A percentile compares a stretch with the other conserved stretches of the same genome.
Evolutionary conservation across 1,140 invertebrate genomes (phyloP).

Genomic region (Drosophila sp.): DNA sequence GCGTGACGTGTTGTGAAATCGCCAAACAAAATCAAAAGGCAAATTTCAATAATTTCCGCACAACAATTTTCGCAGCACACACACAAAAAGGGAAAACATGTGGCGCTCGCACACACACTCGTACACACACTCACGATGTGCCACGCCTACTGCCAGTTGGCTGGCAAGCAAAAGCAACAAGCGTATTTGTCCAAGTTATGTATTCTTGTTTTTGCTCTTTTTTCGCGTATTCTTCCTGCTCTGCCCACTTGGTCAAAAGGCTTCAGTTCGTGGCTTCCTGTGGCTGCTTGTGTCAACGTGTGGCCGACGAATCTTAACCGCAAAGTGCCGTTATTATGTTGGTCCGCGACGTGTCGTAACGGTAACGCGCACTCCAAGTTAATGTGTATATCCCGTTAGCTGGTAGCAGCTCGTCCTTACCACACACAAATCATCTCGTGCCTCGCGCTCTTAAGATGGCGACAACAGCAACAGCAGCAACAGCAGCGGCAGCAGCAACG

Average conservation of each 20-base stretch:
- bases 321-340: conserved; percentile 75
- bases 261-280: conserved; percentile 37
- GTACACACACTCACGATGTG: conserved; percentile 33
- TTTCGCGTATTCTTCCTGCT: conserved; percentile 29
- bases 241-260: conserved; percentile 47
- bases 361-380: conserved; percentile 80
- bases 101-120: conserved; percentile 18
- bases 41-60: conserved; percentile 84
- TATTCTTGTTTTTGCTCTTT: conserved; percentile 32
- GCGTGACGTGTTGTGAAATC: conserved; percentile 5
- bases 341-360: conserved; percentile 79
- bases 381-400: conserved; percentile 62
- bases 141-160: conserved; percentile 57
- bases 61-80: conserved; percentile 69
- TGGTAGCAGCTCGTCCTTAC: conserved; percentile 48
- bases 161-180: conserved; percentile 55
- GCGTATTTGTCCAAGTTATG: conserved; percentile 64
- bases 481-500: background rate
- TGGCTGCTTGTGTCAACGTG: conserved; percentile 59
- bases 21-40: conserved; percentile 73
- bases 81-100: background rate
- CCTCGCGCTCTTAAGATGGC: conserved; percentile 71
- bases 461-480: conserved; percentile 33
- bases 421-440: conserved; percentile 47
- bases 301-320: conserved; percentile 75